Evolutionary conservation across 1,140 invertebrate genomes (phyloP).

Genomic region (Leptinotarsa defecta): DNA sequence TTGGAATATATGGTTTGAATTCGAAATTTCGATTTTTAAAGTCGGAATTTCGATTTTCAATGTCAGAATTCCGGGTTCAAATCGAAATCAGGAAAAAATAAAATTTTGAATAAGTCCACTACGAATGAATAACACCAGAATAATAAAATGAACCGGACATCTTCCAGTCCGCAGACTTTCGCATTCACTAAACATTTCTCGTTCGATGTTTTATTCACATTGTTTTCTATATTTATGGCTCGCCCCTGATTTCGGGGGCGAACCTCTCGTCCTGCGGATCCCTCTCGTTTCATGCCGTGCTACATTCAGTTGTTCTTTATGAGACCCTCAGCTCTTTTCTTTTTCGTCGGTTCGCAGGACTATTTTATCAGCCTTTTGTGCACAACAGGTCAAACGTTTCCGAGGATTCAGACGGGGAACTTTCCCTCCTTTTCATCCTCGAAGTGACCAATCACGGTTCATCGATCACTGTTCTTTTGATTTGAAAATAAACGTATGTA

Average conservation of each 20-base stretch:
- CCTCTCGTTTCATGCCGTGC: conserved; percentile 4
- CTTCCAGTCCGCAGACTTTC: not conserved
- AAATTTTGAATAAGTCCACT: too few relatives aligned
- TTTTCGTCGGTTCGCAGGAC: not conserved
- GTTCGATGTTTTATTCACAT: conserved; percentile 2
- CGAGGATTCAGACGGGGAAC: not conserved
- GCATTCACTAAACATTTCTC: not conserved
- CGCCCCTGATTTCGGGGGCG: not conserved
- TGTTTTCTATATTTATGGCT: not conserved
- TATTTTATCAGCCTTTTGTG: conserved; percentile 3
- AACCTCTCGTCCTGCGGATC: not conserved
- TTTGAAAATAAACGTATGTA: too few relatives aligned
- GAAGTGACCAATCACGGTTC: too few relatives aligned
- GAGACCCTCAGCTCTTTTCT: conserved; percentile 4
- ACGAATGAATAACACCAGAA: not conserved
- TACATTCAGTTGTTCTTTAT: conserved; percentile 4
- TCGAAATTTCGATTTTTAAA: too few relatives aligned
- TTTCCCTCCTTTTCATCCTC: not conserved
- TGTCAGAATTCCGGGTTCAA: too few relatives aligned
- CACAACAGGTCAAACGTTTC: not conserved
- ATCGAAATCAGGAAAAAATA: too few relatives aligned
- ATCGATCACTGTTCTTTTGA: too few relatives aligned
- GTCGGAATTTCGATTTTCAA: too few relatives aligned
- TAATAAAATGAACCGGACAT: not conserved
- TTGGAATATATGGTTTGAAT: too few relatives aligned